Percentiles rank a stretch among this genome's conserved stretches.
phyloP scores from a whole-genome alignment of 2,888 invertebrate species.

The Stegophylla sp. region DNA sequence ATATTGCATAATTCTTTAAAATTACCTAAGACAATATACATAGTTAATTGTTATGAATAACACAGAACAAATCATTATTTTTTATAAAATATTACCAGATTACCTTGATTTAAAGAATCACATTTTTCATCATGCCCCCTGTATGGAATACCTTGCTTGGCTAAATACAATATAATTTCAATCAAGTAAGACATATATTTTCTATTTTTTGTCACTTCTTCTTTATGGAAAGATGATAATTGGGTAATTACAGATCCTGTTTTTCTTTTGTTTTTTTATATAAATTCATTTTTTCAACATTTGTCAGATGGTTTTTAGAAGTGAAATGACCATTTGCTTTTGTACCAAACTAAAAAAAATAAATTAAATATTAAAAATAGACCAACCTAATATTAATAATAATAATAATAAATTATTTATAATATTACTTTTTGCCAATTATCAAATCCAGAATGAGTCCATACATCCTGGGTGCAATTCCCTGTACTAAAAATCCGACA shows the following conservation, averaged over 20 bases:
- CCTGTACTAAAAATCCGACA: conserved; percentile 6
- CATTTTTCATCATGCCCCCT: neutral
- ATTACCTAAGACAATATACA: neutral
- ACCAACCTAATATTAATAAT: neutral
- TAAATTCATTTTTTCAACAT: neutral
- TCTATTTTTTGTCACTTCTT: conserved; percentile 3
- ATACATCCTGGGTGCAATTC: neutral
- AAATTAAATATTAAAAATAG: neutral
- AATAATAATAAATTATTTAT: neutral
- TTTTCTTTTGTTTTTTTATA: neutral
- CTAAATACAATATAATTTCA: conserved; percentile 1
- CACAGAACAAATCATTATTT: conserved; percentile 2
- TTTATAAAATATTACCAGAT: neutral
- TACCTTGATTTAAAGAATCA: conserved; percentile 6
- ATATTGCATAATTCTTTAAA: conserved; percentile 11
- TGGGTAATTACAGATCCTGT: neutral
- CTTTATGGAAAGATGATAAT: neutral
- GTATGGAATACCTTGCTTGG: neutral
- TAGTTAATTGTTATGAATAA: conserved; percentile 3
- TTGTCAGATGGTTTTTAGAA: neutral
- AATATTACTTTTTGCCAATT: conserved; percentile 20
- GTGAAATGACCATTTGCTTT: neutral
- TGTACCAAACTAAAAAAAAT: neutral
- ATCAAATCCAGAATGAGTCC: neutral
- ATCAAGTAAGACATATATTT: neutral